Base-by-base conservation (phyloP, 2,888 invertebrate genomes). In the Pomacea canaliculata region DNA sequence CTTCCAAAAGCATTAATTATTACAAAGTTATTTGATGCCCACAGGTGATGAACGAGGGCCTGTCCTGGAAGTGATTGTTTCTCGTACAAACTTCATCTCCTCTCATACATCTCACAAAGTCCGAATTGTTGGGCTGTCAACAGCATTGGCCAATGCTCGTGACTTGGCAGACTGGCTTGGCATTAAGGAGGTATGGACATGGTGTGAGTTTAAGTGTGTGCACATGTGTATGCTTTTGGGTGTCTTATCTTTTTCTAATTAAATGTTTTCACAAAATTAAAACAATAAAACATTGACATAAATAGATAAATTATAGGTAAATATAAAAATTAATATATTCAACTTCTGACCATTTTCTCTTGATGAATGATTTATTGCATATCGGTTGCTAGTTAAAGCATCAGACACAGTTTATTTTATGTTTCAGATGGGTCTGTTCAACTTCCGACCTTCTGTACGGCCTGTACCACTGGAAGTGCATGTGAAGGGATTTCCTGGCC, bases 111-210 rank as follows among this genome's bases (percentile, higher is more conserved):
- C 94, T 12, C 93, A 94, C 67, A 93, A 94, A 19, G 93, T 99
- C 16, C 93, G 99, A 27, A 94, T 99, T 71, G 94, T 99, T 66
- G 99, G 99, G 0, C 92, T 99, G 10, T 99, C 99, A 0, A 99
- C 99, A 0, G 99, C 99, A 0, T 92, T 99, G 81, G 99, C 99
- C 0, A 99, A 99, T 92, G 98, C 99, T 1, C 94, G 95, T 68
- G 99, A 99, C 91, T 92, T 99, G 51, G 99, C 97, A 18, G 96
- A 96, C 90, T 99, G 99, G 99, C 92, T 99, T 46, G 96, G 95
- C 71, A 98, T 99, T 62, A 88, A 87, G 81, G 86, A 89, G 86
- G 91, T 91, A 78, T 73, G 80, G 19, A 70, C 8, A 12, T 46
- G n/a, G 63, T 63, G 63, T 63, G 63, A 16, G 63, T 63, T 12